These are phyloP conservation scores for Agriopis marginaria DNA, from an alignment of 2,888 invertebrate genomes.

Conservation along the genomic window DNA sequence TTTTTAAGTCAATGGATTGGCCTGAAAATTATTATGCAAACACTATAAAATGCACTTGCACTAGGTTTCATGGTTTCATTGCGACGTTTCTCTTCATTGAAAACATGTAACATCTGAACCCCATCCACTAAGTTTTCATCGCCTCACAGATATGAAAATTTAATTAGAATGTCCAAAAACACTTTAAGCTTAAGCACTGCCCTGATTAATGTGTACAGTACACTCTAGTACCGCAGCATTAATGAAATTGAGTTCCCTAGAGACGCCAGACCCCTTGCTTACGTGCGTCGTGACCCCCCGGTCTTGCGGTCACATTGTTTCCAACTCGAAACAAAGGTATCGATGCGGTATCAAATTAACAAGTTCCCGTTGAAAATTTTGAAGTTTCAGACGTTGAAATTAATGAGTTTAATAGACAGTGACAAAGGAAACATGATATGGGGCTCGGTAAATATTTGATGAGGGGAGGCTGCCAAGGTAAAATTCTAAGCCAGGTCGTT, in stretches of 20 bases:
- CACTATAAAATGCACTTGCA: no score
- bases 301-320: slow-evolving; percentile 55
- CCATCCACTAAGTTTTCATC: neutral
- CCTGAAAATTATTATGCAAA: neutral
- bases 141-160: neutral
- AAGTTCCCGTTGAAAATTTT: slow-evolving; percentile 50
- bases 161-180: slow-evolving; percentile 5
- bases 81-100: no score
- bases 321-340: slow-evolving; percentile 62
- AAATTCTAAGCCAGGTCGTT: slow-evolving; percentile 32
- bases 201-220: slow-evolving; percentile 33
- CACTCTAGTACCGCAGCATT: slow-evolving; percentile 70
- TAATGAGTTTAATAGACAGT: slow-evolving; percentile 50
- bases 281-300: slow-evolving; percentile 50
- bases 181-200: slow-evolving; percentile 32
- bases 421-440: slow-evolving; percentile 45
- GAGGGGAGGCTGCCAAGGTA: slow-evolving; percentile 39
- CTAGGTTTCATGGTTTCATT: no score
- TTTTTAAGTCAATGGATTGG: no score
- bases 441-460: slow-evolving; percentile 41
- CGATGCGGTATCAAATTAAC: slow-evolving; percentile 61
- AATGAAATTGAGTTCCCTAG: slow-evolving; percentile 83
- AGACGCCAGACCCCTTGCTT: slow-evolving; percentile 63
- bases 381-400: slow-evolving; percentile 50
- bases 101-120: no score